phyloP scores from a whole-genome alignment of 1,140 invertebrate species.

The Rhagoletis zephyria region DNA sequence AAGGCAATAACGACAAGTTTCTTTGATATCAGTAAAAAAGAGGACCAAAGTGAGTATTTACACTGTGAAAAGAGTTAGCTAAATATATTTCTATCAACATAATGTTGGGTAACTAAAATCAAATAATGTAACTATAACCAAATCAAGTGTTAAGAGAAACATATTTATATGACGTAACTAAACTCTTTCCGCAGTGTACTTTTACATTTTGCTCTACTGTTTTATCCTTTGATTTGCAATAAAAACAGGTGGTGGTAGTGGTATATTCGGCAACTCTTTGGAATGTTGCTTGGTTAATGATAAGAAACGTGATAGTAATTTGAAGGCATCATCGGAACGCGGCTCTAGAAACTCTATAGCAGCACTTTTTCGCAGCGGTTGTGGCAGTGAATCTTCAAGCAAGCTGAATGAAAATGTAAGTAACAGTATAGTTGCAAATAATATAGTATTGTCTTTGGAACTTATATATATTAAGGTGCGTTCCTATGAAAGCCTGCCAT shows the following conservation, averaged over 20 bases:
- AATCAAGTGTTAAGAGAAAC: no score
- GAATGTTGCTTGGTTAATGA: slow-evolving; percentile 87
- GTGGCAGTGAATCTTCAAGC: slow-evolving; percentile 51
- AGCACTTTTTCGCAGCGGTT: slow-evolving; percentile 62
- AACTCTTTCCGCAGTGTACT: no score
- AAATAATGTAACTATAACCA: no score
- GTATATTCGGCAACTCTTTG: slow-evolving; percentile 87
- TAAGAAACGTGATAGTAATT: slow-evolving; percentile 58
- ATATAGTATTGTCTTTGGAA: not conserved
- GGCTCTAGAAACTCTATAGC: slow-evolving; percentile 63
- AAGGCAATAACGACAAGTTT: slow-evolving; percentile 88
- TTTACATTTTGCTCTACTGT: not conserved
- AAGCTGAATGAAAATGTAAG: slow-evolving; percentile 65
- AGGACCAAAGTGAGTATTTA: slow-evolving; percentile 79
- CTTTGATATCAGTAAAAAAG: slow-evolving; percentile 83
- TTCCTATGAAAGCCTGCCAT: slow-evolving; percentile 68
- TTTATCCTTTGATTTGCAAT: not conserved
- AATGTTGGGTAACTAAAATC: no score
- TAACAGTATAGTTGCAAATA: not conserved
- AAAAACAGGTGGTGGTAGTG: not conserved
- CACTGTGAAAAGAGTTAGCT: no score
- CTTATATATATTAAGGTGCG: slow-evolving; percentile 60
- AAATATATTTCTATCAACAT: no score
- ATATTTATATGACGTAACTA: no score
- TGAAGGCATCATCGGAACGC: slow-evolving; percentile 53